Percentiles rank a stretch among this genome's conserved stretches.
These are phyloP conservation scores for Benitochromis conjunctus DNA, from an alignment of 2,113 vertebrate species.

Conservation along the genomic window DNA sequence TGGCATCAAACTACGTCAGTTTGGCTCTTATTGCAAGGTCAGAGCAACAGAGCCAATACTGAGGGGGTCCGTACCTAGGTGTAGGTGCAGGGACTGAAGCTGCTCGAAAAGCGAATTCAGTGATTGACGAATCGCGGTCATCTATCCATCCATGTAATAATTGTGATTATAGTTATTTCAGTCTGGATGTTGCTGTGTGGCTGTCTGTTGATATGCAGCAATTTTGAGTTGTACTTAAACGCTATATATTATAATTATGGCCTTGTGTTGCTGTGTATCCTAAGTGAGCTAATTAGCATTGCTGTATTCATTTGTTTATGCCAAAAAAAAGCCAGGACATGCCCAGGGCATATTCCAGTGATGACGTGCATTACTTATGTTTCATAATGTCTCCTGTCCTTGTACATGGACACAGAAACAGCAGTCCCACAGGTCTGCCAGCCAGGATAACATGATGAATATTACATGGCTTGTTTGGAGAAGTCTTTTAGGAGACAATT, in stretches of 20 bases:
- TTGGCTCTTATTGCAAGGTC: not conserved
- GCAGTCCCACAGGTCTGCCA: not conserved
- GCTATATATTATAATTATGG: not conserved
- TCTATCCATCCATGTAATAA: not conserved
- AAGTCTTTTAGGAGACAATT: constrained; percentile 32
- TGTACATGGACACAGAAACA: not conserved
- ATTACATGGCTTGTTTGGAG: constrained; percentile 38
- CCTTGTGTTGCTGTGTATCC: not conserved
- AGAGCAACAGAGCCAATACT: not conserved
- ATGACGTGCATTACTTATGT: constrained; percentile 4
- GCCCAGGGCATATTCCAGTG: not conserved
- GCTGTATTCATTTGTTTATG: not conserved
- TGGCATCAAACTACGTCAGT: not conserved
- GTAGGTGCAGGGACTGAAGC: not conserved
- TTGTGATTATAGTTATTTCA: not conserved
- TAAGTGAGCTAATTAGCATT: not conserved
- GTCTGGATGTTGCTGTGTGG: not conserved
- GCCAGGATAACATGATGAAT: constrained; percentile 32
- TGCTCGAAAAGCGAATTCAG: not conserved
- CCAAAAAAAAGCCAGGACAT: not conserved
- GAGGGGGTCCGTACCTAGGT: not conserved
- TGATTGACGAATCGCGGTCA: not conserved
- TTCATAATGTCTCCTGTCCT: constrained; percentile 2
- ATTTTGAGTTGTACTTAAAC: not conserved
- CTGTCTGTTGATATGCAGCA: not conserved